Evolutionary conservation across 2,888 invertebrate genomes (phyloP), one percentile per base, ranked within the genome.

Genomic region (Sinopyrophorus schimmeli): DNA sequence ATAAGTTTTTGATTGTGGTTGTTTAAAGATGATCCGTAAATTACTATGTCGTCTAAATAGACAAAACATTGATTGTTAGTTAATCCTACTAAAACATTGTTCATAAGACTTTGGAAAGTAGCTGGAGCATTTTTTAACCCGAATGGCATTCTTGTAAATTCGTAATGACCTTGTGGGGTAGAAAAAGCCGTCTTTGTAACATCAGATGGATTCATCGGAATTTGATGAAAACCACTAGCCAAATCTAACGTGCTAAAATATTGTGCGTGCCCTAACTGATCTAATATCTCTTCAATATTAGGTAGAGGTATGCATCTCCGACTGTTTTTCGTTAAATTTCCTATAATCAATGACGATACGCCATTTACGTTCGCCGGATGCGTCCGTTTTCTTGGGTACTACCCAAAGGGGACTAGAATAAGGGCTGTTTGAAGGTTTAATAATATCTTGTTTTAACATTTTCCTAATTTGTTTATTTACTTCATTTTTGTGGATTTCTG

Each of bases 41-140:
- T 55, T 0, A 70, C 57, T 3, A 69, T 56, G 49, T 71, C 68
- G 28, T 71, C 69, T 5, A 70, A 26, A 41, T 68, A 72, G 3
- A 34, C 49, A 5, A 30, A 49, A 18, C 47, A 52, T 5, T 7
- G n/a, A 26, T 7, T n/a, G 5, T 26, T 30, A 4, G 7, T 5
- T 14, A n/a, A n/a, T 7, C 34, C 18, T 11, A 21, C 5, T 16
- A 34, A 23, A 11, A 23, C 23, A 15, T 7, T 37, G 4, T 3
- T 37, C 35, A 37, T 37, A 6, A 23, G n/a, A 5, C 35, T 37
- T 12, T 21, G 23, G 14, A 37, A 37, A 3, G 20, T 12, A 37
- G 15, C n/a, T n/a, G n/a, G n/a, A n/a, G n/a, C n/a, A n/a, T n/a
- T n/a, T n/a, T n/a, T n/a, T n/a, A n/a, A n/a, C n/a, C 30, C 30